Percentiles rank a stretch among this genome's conserved stretches.
phyloP scores from a whole-genome alignment of 2,888 invertebrate genomes.

The Synergus itoensis region DNA sequence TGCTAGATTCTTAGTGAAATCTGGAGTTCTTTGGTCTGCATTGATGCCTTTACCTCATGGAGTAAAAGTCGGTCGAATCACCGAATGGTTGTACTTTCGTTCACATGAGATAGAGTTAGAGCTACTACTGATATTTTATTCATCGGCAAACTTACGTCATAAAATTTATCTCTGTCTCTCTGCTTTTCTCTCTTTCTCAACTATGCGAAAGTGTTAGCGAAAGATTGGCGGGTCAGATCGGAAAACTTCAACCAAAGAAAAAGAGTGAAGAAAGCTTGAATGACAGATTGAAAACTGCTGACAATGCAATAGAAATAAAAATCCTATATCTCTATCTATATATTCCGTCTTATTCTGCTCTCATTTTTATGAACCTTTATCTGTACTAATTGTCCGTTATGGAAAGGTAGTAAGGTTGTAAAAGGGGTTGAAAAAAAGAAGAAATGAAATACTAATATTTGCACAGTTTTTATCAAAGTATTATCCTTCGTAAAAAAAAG shows the following conservation, averaged over 20 bases:
- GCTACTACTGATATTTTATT: conserved; percentile 39
- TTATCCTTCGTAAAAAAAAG: background rate
- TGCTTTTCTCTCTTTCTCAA: conserved; percentile 17
- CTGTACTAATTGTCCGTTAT: too few species aligned
- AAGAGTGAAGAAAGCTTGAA: background rate
- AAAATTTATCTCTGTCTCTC: background rate
- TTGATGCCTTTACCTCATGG: background rate
- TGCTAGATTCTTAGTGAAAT: background rate
- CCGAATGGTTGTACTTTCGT: conserved; percentile 17
- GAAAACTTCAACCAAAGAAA: background rate
- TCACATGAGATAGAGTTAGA: conserved; percentile 1
- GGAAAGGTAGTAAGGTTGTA: too few species aligned
- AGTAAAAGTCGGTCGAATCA: conserved; percentile 4
- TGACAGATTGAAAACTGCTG: background rate
- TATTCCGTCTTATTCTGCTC: too few species aligned
- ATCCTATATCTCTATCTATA: too few species aligned
- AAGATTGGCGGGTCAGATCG: background rate
- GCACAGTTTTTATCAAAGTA: too few species aligned
- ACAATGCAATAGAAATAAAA: background rate
- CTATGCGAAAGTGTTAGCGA: background rate
- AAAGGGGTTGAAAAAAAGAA: too few species aligned
- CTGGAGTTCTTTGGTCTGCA: background rate
- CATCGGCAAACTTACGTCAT: conserved; percentile 37
- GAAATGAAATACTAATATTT: too few species aligned
- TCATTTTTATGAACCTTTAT: too few species aligned